phyloP scores from a whole-genome alignment of 2,888 invertebrate genomes.

The Calameuta filiformis region DNA sequence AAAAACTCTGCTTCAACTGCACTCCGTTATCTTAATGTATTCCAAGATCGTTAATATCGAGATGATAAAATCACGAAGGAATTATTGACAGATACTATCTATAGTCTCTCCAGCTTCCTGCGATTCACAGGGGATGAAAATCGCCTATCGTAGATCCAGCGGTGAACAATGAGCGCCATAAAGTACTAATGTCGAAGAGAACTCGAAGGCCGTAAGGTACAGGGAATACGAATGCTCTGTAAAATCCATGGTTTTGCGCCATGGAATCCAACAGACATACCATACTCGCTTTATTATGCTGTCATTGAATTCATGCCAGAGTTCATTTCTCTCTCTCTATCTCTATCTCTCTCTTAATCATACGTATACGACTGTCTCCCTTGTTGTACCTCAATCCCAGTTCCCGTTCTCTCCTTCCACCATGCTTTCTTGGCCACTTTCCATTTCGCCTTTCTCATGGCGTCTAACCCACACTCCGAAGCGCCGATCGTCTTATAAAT shows the following conservation, averaged over 20 bases:
- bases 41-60: neutral
- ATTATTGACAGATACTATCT: neutral
- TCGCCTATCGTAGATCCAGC: neutral
- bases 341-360: constrained; percentile 11
- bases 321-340: constrained; percentile 13
- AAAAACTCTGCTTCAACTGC: neutral
- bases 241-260: neutral
- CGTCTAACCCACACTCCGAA: neutral
- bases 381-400: neutral
- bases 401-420: neutral
- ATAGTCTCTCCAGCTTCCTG: neutral
- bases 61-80: neutral
- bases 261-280: constrained; percentile 4
- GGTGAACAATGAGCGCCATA: neutral
- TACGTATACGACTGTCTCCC: neutral
- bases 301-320: constrained; percentile 9
- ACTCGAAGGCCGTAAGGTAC: neutral
- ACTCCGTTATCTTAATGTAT: neutral
- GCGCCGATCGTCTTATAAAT: constrained; percentile 20
- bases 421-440: constrained; percentile 5
- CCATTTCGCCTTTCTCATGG: constrained; percentile 7
- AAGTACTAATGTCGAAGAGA: neutral
- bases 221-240: neutral
- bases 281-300: constrained; percentile 16
- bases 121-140: neutral